phyloP scores from a whole-genome alignment of 2,888 invertebrate genomes.

The Callyntrura guangdongensis region DNA sequence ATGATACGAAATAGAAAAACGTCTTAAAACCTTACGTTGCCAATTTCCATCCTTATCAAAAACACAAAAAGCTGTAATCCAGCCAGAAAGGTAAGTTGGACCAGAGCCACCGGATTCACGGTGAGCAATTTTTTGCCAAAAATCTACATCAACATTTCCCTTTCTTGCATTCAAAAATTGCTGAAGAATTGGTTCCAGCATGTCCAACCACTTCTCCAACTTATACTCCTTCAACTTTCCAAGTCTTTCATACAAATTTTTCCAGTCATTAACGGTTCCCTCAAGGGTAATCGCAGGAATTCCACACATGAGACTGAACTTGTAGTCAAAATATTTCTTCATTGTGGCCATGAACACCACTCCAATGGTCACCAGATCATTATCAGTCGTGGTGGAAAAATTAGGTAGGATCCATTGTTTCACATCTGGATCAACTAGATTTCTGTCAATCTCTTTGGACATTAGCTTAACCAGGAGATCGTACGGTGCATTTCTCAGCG shows the following conservation, averaged over 20 bases:
- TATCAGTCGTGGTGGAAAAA: slow-evolving; percentile 74
- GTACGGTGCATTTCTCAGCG: slow-evolving; percentile 54
- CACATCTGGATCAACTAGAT: slow-evolving; percentile 71
- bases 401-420: slow-evolving; percentile 74
- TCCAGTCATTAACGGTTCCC: slow-evolving; percentile 78
- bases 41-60: slow-evolving; percentile 77
- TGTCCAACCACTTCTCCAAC: slow-evolving; percentile 67
- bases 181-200: slow-evolving; percentile 75
- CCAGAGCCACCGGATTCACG: slow-evolving; percentile 66
- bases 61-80: slow-evolving; percentile 78
- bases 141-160: slow-evolving; percentile 71
- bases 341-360: slow-evolving; percentile 78
- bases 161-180: slow-evolving; percentile 76
- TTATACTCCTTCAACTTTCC: slow-evolving; percentile 75
- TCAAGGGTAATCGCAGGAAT: slow-evolving; percentile 75
- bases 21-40: too few species aligned
- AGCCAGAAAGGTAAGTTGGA: slow-evolving; percentile 68
- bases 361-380: slow-evolving; percentile 68
- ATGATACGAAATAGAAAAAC: too few species aligned
- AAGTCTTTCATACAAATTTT: slow-evolving; percentile 60
- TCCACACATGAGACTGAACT: slow-evolving; percentile 57
- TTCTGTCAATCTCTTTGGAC: slow-evolving; percentile 66
- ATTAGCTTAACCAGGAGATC: slow-evolving; percentile 62
- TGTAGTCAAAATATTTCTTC: slow-evolving; percentile 79
- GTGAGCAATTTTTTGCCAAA: slow-evolving; percentile 76